These are phyloP conservation scores for Anodontia alba DNA, from an alignment of 2,888 invertebrate species.

Conservation along the genomic window DNA sequence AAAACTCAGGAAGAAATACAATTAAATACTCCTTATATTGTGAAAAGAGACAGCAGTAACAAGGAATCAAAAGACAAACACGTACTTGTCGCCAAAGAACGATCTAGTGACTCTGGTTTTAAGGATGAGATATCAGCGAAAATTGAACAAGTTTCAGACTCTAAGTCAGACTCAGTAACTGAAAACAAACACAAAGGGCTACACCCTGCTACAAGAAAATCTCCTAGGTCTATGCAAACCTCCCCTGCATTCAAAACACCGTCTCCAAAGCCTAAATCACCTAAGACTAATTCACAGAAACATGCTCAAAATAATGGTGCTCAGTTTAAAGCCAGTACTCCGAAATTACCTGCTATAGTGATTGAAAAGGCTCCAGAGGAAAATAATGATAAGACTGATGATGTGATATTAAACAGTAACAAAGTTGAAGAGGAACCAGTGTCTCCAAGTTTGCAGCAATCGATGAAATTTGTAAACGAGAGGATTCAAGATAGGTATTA, in stretches of 20 bases:
- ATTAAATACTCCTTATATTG: constrained; percentile 16
- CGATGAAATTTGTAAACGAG: constrained; percentile 72
- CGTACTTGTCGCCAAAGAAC: not conserved
- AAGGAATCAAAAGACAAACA: not conserved
- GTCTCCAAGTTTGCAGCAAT: constrained; percentile 63
- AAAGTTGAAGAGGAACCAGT: not conserved
- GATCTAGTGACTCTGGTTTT: constrained; percentile 30
- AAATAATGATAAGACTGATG: not conserved
- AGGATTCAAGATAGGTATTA: constrained; percentile 63
- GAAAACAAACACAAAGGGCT: not conserved
- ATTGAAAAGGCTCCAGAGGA: not conserved
- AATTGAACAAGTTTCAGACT: not conserved
- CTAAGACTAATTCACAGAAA: constrained; percentile 1
- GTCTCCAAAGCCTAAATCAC: constrained; percentile 16
- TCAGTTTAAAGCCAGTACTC: constrained; percentile 9
- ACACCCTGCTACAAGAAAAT: not conserved
- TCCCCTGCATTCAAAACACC: not conserved
- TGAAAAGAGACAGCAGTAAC: not conserved
- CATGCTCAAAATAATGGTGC: not conserved
- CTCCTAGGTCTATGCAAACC: not conserved
- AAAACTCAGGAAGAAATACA: constrained; percentile 66
- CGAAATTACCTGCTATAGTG: constrained; percentile 39
- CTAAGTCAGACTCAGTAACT: not conserved
- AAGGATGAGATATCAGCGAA: constrained; percentile 7
- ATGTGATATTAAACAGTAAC: not conserved